These are phyloP conservation scores for Leucophenga maculata DNA, from an alignment of 2,888 invertebrate genomes.

Conservation along the genomic window DNA sequence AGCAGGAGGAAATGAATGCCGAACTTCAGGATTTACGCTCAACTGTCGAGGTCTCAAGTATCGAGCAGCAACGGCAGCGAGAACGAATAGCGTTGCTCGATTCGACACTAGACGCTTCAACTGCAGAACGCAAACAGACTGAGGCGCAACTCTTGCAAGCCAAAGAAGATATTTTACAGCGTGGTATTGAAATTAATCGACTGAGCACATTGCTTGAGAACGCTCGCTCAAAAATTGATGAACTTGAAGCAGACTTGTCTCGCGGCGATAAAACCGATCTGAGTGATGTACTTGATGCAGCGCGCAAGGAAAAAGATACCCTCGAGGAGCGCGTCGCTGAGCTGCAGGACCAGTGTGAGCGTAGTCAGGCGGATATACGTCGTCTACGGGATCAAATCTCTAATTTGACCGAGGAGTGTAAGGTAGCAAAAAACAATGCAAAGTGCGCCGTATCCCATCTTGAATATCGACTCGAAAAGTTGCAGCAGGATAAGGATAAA, in stretches of 20 bases:
- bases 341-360: slow-evolving; percentile 80
- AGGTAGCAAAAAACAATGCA: slow-evolving; percentile 88
- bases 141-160: slow-evolving; percentile 82
- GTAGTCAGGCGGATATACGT: slow-evolving; percentile 80
- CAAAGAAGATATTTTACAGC: slow-evolving; percentile 82
- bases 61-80: slow-evolving; percentile 78
- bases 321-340: slow-evolving; percentile 80
- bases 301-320: slow-evolving; percentile 82
- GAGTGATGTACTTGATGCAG: slow-evolving; percentile 79
- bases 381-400: slow-evolving; percentile 80
- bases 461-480: slow-evolving; percentile 84
- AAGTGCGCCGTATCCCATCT: slow-evolving; percentile 87
- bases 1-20: slow-evolving; percentile 84
- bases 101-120: slow-evolving; percentile 81
- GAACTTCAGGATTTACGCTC: slow-evolving; percentile 80
- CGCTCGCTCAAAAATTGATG: slow-evolving; percentile 86
- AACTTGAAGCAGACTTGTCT: slow-evolving; percentile 80
- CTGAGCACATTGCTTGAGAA: slow-evolving; percentile 85
- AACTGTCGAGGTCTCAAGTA: slow-evolving; percentile 76
- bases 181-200: slow-evolving; percentile 85
- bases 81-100: slow-evolving; percentile 83
- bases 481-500: slow-evolving; percentile 82
- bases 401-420: slow-evolving; percentile 80
- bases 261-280: slow-evolving; percentile 81
- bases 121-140: slow-evolving; percentile 81